A percentile compares a stretch with the other conserved stretches of the same genome.
These are phyloP conservation scores for Pemphredon lugubris DNA, from an alignment of 2,888 invertebrate genomes.

Conservation along the genomic window DNA sequence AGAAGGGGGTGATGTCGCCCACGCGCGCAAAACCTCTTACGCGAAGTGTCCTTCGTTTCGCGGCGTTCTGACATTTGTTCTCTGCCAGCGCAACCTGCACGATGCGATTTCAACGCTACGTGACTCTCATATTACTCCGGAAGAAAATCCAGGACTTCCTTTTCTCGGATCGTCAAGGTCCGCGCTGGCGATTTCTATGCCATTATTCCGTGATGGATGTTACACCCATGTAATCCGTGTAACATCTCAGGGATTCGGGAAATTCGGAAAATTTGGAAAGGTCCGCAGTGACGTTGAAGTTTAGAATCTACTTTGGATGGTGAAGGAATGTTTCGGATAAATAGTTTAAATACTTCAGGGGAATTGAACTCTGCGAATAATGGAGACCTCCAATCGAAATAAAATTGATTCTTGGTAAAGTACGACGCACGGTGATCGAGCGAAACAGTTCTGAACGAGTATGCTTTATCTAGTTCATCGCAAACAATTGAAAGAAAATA, in stretches of 20 bases:
- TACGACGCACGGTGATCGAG: too few relatives aligned
- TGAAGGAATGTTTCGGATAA: background rate
- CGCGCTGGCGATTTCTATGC: background rate
- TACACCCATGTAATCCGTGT: conserved; percentile 1
- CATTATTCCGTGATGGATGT: background rate
- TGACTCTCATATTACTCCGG: conserved; percentile 17
- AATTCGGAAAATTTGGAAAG: background rate
- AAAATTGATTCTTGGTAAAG: too few relatives aligned
- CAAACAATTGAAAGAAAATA: too few relatives aligned
- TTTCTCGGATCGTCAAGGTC: background rate
- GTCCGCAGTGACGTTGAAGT: background rate
- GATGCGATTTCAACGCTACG: conserved; percentile 10
- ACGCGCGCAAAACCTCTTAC: conserved; percentile 21
- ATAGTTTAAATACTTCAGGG: too few relatives aligned
- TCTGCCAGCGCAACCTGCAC: conserved; percentile 6
- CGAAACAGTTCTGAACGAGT: too few relatives aligned
- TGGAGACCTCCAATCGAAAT: too few relatives aligned
- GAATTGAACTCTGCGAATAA: too few relatives aligned
- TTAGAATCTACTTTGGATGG: background rate
- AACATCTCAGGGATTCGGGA: background rate
- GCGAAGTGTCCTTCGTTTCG: conserved; percentile 8
- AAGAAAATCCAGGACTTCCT: background rate
- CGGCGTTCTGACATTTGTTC: conserved; percentile 18
- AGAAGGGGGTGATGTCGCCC: too few relatives aligned
- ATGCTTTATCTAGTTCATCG: too few relatives aligned